Base-by-base conservation (phyloP, 1,140 invertebrate species). In the Drosophila lacteicornis region DNA sequence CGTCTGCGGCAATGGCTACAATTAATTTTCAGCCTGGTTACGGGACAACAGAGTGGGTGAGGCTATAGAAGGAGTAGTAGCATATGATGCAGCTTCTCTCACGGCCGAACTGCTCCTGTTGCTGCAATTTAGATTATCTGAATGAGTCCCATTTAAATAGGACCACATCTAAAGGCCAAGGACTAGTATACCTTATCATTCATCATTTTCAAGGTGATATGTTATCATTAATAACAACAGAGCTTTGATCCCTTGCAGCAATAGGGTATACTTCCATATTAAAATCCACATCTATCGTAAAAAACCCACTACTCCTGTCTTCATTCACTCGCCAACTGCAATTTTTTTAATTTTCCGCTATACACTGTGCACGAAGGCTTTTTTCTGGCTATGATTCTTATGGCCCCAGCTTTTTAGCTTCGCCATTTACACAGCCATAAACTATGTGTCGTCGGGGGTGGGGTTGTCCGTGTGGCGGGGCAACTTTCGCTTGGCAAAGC, bases 391-490 rank as follows among this genome's bases (percentile, higher is more conserved):
- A 63, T 68, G 25, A 63, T 75, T 57, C 50, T 50, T 47, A n/a
- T 46, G 27, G 22, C 38, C 49, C 45, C 55, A 47, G 40, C 49
- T 66, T 45, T 49, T 65, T 69, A 33, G 51, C 43, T 69, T 70
- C 65, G 67, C 77, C 82, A 84, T 80, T 84, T 84, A 84, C 77
- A 78, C 77, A 75, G 68, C 50, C 71, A 84, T 84, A 84, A 84
- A 83, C 79, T 75, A 80, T 76, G 70, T 63, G 70, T 63, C 46
- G 58, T 60, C 42, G 33, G n/a, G 38, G 43, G 38, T 40, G n/a
- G 47, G 36, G 13, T 25, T 56, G 53, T n/a, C 53, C 7, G 53
- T 22, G 56, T 36, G 30, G 57, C 49, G 70, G 49, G 30, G 50
- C 30, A 77, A 84, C 82, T 83, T 83, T 83, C 81, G 76, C 81